Conservation (phyloP, 2,888 invertebrate species). For the Xestia c-nigrum region DNA sequence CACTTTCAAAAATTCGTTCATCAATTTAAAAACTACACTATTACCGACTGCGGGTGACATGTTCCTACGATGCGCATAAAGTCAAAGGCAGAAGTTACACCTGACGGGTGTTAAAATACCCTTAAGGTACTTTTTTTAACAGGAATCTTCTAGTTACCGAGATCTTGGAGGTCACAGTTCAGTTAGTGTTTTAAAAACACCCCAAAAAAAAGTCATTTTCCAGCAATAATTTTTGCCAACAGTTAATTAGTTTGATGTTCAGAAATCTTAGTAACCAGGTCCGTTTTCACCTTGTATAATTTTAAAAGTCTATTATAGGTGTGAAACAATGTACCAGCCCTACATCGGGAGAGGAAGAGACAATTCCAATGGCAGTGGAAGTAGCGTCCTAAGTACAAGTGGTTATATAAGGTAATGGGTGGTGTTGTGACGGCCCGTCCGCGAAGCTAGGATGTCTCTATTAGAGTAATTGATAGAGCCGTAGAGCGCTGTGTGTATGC, state of each 20-base stretch:
- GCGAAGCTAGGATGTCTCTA: conserved; percentile 83
- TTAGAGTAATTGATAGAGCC: conserved; percentile 78
- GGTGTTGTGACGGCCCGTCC: conserved; percentile 85
- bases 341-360: conserved; percentile 81
- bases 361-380: conserved; percentile 85
- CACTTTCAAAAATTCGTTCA: not conserved
- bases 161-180: too few species aligned
- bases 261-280: too few species aligned
- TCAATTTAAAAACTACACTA: not conserved
- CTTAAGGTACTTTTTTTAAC: too few species aligned
- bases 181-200: too few species aligned
- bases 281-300: too few species aligned
- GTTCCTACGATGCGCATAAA: not conserved
- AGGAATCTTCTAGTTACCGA: too few species aligned
- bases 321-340: conserved; percentile 30
- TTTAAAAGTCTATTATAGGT: not conserved
- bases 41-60: not conserved
- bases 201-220: too few species aligned
- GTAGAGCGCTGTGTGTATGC: conserved; percentile 45
- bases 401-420: conserved; percentile 75
- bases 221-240: too few species aligned
- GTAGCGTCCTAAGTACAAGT: conserved; percentile 79
- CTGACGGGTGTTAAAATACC: not conserved
- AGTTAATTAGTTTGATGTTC: too few species aligned
- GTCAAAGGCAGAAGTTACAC: not conserved